phyloP scores from a whole-genome alignment of 2,797 vertebrate genomes.

The Helarctos malayanus region DNA sequence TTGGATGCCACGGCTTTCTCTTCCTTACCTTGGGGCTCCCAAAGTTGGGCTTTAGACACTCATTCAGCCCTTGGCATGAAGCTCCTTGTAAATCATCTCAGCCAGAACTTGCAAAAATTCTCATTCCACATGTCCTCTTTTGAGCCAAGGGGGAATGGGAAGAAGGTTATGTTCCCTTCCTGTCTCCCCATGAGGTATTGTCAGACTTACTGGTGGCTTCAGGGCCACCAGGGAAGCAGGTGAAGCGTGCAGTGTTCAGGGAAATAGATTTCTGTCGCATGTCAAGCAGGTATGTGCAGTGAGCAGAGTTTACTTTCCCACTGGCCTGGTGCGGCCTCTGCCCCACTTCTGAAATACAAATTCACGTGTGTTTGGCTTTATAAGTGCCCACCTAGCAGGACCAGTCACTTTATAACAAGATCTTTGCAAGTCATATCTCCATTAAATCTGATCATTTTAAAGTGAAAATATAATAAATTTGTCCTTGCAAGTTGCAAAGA shows the following conservation, averaged over 20 bases:
- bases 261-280: neutral
- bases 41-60: neutral
- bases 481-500: slow-evolving; percentile 28
- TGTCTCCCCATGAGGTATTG: neutral
- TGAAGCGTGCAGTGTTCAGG: neutral
- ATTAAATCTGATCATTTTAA: slow-evolving; percentile 56
- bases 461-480: slow-evolving; percentile 26
- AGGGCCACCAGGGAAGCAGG: neutral
- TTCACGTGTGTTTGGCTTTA: slow-evolving; percentile 33
- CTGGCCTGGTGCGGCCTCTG: neutral
- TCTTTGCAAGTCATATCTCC: neutral
- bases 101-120: neutral
- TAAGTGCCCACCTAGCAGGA: neutral
- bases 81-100: neutral
- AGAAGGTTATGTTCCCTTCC: neutral
- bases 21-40: neutral
- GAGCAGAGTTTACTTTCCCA: neutral
- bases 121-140: neutral
- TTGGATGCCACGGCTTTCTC: neutral
- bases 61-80: neutral
- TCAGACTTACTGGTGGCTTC: neutral
- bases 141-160: neutral
- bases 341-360: neutral
- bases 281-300: neutral
- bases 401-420: slow-evolving; percentile 10